Evolutionary conservation across 2,888 invertebrate species (phyloP), one percentile per base, ranked within the genome.

Genomic region (Leptinotarsa haldemani): DNA sequence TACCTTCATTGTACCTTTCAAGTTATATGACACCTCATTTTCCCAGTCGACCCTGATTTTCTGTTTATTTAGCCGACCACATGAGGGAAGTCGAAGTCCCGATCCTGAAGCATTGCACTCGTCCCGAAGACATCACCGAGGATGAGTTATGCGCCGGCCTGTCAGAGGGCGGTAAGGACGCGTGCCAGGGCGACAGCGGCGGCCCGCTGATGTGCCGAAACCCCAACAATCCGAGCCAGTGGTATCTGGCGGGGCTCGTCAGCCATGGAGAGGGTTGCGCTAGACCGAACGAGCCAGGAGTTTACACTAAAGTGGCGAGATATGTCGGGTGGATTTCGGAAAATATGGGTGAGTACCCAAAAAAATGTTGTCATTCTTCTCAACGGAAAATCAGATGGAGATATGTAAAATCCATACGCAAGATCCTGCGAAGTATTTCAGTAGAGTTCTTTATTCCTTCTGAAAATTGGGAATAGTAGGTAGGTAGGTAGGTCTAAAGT

Each of bases 211-310:
- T 95, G 86, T 96, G 96, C 87, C 91, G 90, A 84, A 93, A 93
- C 86, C 91, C 93, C 56, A 88, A 89, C 73, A 90, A 91, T 82
- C 86, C 89, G 0, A 90, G 91, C 76, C 93, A 93, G 83, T 95
- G 94, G 93, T 95, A 94, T 84, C 89, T 95, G 75, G 95, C 93
- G 5, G 96, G 96, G 0, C 90, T 96, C 68, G 94, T 96, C 0
- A 95, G 95, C 83, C 95, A 96, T 83, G 96, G 96, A 30, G 93
- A 94, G 81, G 96, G 96, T 3, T 96, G 96, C 86, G 96, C 92
- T 22, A 90, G 94, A 78, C 91, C 93, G 69, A 90, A 91, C 75
- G 94, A 95, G 84, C 94, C 95, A 20, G 96, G 96, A 2, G 95
- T 93, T 65, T 96, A 96, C 82, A 95, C 95, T 0, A 90, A 93